Conservation (phyloP, 2,888 invertebrate species). For the Sceliomorpha sp. region DNA sequence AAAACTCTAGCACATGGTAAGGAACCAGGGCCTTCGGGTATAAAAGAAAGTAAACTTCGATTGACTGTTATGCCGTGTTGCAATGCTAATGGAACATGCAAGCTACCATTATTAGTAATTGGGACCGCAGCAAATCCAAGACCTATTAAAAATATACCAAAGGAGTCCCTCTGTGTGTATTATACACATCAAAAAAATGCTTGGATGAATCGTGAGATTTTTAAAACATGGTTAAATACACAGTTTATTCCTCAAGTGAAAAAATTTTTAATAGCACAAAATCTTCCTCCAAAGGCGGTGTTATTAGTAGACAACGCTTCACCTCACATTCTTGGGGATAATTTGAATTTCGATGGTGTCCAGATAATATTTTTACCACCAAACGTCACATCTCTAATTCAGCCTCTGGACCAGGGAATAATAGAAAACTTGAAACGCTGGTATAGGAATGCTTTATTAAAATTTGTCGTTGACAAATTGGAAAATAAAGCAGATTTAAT, state of each 20-base stretch:
- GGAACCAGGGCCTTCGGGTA: constrained; percentile 49
- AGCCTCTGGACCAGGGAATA: constrained; percentile 46
- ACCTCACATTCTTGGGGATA: constrained; percentile 24
- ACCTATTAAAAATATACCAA: constrained; percentile 47
- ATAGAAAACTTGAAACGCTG: constrained; percentile 30
- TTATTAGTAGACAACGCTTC: constrained; percentile 53
- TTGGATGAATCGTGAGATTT: constrained; percentile 57
- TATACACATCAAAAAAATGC: constrained; percentile 54
- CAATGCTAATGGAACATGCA: constrained; percentile 57
- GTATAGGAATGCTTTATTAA: neutral
- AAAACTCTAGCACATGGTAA: constrained; percentile 48
- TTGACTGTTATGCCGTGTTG: constrained; percentile 56
- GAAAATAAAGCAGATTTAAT: too few species aligned
- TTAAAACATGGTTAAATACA: constrained; percentile 52
- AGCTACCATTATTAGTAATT: constrained; percentile 55
- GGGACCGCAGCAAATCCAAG: constrained; percentile 58
- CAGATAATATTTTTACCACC: constrained; percentile 38
- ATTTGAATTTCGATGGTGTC: constrained; percentile 17
- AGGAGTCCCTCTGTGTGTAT: constrained; percentile 17
- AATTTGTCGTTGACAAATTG: too few species aligned
- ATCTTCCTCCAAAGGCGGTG: constrained; percentile 37
- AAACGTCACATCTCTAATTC: constrained; percentile 34
- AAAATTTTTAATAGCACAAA: constrained; percentile 22
- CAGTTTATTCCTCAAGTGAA: constrained; percentile 56
- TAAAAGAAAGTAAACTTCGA: constrained; percentile 57